Evolutionary conservation across 2,797 vertebrate genomes (phyloP).

Genomic region (Heterohyrax brucei): DNA sequence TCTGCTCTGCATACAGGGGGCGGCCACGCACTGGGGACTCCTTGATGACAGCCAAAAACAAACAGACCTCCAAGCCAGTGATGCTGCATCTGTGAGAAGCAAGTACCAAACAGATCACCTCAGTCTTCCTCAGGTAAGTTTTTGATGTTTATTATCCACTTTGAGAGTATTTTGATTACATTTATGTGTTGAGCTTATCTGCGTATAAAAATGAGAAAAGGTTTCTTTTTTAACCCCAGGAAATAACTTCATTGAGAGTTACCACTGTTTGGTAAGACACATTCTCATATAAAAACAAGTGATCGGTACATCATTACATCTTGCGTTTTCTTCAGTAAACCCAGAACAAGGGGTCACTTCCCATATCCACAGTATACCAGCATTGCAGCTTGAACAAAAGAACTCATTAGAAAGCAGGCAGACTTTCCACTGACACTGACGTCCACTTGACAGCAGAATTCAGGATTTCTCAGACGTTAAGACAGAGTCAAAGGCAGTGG

Average conservation of each 20-base stretch:
- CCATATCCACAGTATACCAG: not conserved
- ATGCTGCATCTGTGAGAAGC: fast-evolving
- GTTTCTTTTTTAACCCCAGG: conserved; percentile 42
- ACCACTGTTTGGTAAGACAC: not conserved
- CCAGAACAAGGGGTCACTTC: not conserved
- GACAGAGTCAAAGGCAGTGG: conserved; percentile 96
- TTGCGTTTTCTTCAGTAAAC: conserved; percentile 34
- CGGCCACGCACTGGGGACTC: not conserved
- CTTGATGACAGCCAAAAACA: not conserved
- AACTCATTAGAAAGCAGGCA: not conserved
- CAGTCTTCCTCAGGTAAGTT: not conserved
- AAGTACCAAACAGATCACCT: fast-evolving
- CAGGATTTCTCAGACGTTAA: conserved; percentile 95
- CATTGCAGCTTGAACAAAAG: not conserved
- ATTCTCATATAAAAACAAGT: conserved; percentile 70
- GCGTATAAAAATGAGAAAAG: conserved; percentile 3
- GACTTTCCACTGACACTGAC: not conserved
- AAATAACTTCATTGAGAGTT: not conserved
- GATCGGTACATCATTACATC: not conserved
- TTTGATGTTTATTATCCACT: not conserved
- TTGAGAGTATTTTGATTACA: not conserved
- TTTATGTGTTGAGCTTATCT: not conserved
- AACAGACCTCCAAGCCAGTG: not conserved
- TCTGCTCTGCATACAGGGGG: not conserved
- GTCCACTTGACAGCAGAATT: conserved; percentile 72